A percentile compares a stretch with the other conserved stretches of the same genome.
Conservation (phyloP, 64 coral and sea anemone genomes). For the Acropora tenuis region DNA sequence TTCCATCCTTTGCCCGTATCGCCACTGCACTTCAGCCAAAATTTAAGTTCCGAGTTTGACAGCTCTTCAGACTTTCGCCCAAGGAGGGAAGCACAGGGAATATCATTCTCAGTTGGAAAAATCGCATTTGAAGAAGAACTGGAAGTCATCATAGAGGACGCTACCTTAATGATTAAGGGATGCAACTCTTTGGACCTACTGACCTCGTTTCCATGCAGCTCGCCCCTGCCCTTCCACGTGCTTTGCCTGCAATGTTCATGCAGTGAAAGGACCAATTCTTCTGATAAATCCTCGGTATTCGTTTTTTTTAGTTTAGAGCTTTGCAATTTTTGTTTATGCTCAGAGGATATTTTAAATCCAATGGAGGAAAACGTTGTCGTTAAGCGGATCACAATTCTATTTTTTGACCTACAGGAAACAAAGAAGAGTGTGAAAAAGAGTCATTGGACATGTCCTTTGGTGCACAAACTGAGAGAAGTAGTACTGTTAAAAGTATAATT, state of each 20-base stretch:
- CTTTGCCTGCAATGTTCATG: not conserved
- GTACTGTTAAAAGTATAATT: too few relatives aligned
- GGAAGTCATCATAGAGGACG: not conserved
- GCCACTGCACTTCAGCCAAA: conserved; percentile 58
- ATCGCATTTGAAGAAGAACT: not conserved
- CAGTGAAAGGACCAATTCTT: too few relatives aligned
- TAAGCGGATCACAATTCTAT: too few relatives aligned
- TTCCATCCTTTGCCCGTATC: conserved; percentile 58
- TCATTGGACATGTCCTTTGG: too few relatives aligned
- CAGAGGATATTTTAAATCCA: too few relatives aligned
- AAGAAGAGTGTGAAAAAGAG: too few relatives aligned
- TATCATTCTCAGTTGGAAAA: conserved; percentile 31
- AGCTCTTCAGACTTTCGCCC: conserved; percentile 58
- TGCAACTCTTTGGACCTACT: not conserved
- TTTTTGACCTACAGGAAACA: too few relatives aligned
- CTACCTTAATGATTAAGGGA: not conserved
- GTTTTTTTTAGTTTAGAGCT: too few relatives aligned
- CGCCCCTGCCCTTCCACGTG: not conserved
- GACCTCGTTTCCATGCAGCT: not conserved
- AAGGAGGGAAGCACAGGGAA: conserved; percentile 49
- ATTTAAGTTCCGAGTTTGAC: conserved; percentile 31
- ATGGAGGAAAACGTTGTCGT: too few relatives aligned
- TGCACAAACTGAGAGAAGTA: too few relatives aligned
- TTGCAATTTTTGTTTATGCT: too few relatives aligned
- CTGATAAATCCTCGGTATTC: too few relatives aligned